Base-by-base conservation (phyloP, 2,113 vertebrate genomes). In the Benitochromis conjunctus region DNA sequence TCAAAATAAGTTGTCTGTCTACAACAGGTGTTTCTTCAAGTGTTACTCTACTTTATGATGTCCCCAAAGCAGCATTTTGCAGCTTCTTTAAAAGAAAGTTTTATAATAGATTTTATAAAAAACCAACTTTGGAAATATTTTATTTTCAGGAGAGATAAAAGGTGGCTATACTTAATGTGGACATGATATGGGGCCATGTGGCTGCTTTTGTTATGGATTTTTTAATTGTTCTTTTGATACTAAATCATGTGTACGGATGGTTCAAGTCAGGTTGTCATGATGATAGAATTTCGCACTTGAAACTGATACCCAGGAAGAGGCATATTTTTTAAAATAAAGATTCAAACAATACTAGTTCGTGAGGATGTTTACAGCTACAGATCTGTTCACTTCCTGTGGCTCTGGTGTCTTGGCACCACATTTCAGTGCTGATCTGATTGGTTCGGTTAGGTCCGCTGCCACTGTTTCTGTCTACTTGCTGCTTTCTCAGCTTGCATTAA, bases 401-500 rank as follows among this genome's bases (percentile, higher is more conserved):
- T 66, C 62, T 38, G 10, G 60, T 64, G 34, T 8, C 34, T 69
- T 43, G 36, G 62, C 19, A 13, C 0, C 12, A 69, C 11, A 41
- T 41, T 21, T 38, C 31, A 38, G 60, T 64, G 19, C n/a, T 43
- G 36, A 41, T 69, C 18, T 41, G 36, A 43, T 43, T 41, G n/a
- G 36, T 43, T 69, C 2, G 7, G n/a, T 1, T 0, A 14, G 62
- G 7, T 14, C 36, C 8, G n/a, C n/a, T 14, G 62, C 3, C 2
- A 21, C 62, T 13, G 36, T 66, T 69, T 41, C n/a, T 43, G 19
- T 69, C 12, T 41, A 9, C 12, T 69, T 69, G 62, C 62, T 43
- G 12, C 36, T 4, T 43, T 43, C 12, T 69, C 14, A 11, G 12
- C 0, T 2, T 41, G 0, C 24, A 69, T 69, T 19, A 24, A 21